Evolutionary conservation across 2,888 invertebrate genomes (phyloP).

Genomic region (Caenorhabditis auriculariae): DNA sequence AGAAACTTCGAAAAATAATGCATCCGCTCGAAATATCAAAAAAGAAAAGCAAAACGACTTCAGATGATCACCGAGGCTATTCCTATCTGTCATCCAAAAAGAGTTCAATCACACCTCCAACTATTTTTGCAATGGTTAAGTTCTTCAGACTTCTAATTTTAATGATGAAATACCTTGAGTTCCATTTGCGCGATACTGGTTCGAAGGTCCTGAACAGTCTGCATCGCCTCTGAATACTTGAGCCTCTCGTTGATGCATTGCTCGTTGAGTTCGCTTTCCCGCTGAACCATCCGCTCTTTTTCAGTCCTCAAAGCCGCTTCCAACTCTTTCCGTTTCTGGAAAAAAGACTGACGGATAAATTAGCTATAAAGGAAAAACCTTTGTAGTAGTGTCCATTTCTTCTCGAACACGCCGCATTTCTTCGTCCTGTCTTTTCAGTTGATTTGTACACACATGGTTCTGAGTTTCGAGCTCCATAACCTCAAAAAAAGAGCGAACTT

Average conservation of each 20-base stretch:
- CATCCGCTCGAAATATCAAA: no score
- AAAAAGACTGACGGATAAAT: neutral
- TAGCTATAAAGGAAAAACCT: neutral
- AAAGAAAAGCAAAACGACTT: no score
- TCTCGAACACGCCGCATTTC: constrained; percentile 83
- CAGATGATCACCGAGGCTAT: no score
- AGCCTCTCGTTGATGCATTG: constrained; percentile 70
- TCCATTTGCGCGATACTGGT: constrained; percentile 91
- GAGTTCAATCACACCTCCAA: no score
- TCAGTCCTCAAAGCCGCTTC: constrained; percentile 86
- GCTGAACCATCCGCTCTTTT: constrained; percentile 77
- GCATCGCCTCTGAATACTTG: constrained; percentile 89
- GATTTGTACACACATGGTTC: constrained; percentile 70
- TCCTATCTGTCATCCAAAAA: no score
- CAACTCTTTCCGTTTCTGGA: constrained; percentile 61
- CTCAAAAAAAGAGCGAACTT: no score
- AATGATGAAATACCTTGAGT: constrained; percentile 78
- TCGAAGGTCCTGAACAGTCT: constrained; percentile 86
- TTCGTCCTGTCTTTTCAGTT: constrained; percentile 81
- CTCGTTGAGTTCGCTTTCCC: constrained; percentile 70
- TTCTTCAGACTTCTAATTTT: no score
- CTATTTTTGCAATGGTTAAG: no score
- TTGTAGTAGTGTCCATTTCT: constrained; percentile 64
- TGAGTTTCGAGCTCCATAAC: constrained; percentile 92
- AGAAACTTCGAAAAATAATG: no score